Evolutionary conservation across 1,140 invertebrate genomes (phyloP).

Genomic region (Luehdorfia chinensis): DNA sequence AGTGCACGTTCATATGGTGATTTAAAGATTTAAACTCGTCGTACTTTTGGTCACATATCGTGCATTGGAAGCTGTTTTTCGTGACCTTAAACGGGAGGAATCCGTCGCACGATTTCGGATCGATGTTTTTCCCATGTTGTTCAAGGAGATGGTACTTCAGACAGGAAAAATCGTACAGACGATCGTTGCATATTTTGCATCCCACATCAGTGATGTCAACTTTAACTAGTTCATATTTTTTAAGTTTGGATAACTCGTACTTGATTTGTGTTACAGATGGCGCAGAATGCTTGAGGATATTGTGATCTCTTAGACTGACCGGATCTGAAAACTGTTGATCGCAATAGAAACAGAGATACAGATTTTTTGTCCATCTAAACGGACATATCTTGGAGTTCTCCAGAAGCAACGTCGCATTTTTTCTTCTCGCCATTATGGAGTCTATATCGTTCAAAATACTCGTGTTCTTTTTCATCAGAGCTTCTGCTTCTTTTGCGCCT

Average conservation of each 20-base stretch:
- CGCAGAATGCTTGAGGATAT: constrained; percentile 32
- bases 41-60: constrained; percentile 61
- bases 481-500: constrained; percentile 16
- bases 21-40: constrained; percentile 65
- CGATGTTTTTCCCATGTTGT: constrained; percentile 43
- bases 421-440: constrained; percentile 40
- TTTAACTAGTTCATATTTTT: constrained; percentile 61
- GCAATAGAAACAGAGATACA: constrained; percentile 61
- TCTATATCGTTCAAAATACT: constrained; percentile 40
- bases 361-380: constrained; percentile 64
- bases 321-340: constrained; percentile 49
- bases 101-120: constrained; percentile 42
- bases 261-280: constrained; percentile 33
- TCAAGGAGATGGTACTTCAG: constrained; percentile 46
- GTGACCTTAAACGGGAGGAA: constrained; percentile 57
- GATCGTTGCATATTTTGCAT: constrained; percentile 48
- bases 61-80: constrained; percentile 50
- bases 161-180: constrained; percentile 27
- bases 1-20: constrained; percentile 71
- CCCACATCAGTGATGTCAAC: constrained; percentile 50
- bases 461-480: constrained; percentile 26
- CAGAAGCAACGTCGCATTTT: constrained; percentile 43
- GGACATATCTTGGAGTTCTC: constrained; percentile 55
- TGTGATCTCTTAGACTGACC: constrained; percentile 42
- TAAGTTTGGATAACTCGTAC: constrained; percentile 41